Percentiles rank a stretch among this genome's conserved stretches.
These are phyloP conservation scores for Fregata magnificens DNA, from an alignment of 2,113 vertebrate species.

Conservation along the genomic window DNA sequence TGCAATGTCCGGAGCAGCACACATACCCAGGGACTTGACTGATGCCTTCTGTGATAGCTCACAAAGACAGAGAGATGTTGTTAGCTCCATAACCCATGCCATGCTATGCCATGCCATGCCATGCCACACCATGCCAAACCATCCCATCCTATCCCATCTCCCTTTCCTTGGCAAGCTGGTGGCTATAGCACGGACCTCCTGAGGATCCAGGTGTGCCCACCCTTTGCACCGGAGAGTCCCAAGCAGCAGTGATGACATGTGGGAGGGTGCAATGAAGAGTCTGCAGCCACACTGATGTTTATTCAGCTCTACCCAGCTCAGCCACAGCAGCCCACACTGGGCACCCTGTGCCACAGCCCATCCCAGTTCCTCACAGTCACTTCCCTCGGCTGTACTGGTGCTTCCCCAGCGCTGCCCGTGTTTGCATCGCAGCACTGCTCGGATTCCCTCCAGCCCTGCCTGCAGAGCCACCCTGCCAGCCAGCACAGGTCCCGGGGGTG, in stretches of 20 bases:
- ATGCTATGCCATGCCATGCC: no score
- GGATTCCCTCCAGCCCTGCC: not conserved
- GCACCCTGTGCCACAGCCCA: not conserved
- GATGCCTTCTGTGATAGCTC: not conserved
- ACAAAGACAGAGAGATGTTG: not conserved
- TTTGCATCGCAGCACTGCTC: not conserved
- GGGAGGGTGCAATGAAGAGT: not conserved
- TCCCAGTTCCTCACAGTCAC: not conserved
- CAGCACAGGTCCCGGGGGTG: no score
- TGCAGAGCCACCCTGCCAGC: not conserved
- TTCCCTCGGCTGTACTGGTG: not conserved
- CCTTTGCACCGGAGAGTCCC: not conserved
- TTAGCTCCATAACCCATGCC: not conserved
- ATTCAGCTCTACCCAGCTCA: not conserved
- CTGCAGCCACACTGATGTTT: fast-evolving
- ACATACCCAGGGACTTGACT: fast-evolving
- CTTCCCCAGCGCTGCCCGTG: no score
- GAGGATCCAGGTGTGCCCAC: not conserved
- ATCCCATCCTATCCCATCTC: not conserved
- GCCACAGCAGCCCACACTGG: not conserved
- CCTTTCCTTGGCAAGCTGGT: not conserved
- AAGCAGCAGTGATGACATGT: not conserved
- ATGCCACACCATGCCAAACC: no score
- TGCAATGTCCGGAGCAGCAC: not conserved
- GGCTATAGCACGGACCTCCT: not conserved